A percentile compares a stretch with the other conserved stretches of the same genome.
Evolutionary conservation across 2,888 invertebrate genomes (phyloP).

Genomic region (Synergus gifuensis): DNA sequence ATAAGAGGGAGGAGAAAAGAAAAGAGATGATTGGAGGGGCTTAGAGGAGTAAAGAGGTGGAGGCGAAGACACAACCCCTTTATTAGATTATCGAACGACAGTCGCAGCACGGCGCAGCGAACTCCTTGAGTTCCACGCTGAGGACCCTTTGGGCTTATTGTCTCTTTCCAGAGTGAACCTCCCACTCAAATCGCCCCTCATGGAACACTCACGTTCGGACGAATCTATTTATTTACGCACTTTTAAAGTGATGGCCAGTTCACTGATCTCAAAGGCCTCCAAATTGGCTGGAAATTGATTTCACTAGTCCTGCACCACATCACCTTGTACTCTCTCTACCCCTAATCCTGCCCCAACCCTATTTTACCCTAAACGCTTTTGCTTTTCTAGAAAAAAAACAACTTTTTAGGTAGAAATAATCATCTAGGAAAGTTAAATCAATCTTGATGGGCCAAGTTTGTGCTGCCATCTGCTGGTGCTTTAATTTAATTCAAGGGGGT

Average conservation of each 20-base stretch:
- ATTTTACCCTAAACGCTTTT: slow-evolving; percentile 10
- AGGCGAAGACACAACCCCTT: slow-evolving; percentile 70
- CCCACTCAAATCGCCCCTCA: slow-evolving; percentile 52
- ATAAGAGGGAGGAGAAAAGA: slow-evolving; percentile 42
- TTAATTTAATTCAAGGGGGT: background rate
- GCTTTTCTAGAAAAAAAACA: slow-evolving; percentile 12
- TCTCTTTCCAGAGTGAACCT: slow-evolving; percentile 60
- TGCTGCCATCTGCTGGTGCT: slow-evolving; percentile 4
- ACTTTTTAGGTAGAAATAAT: background rate
- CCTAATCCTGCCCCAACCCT: background rate
- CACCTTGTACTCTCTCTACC: background rate
- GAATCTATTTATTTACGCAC: slow-evolving; percentile 75
- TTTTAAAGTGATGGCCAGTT: slow-evolving; percentile 64
- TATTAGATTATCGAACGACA: slow-evolving; percentile 76
- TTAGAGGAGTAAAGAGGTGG: slow-evolving; percentile 50
- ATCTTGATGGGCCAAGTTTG: background rate
- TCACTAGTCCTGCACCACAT: slow-evolving; percentile 62
- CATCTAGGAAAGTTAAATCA: slow-evolving; percentile 10
- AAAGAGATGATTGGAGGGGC: slow-evolving; percentile 33
- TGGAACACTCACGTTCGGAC: slow-evolving; percentile 58
- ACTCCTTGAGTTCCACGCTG: slow-evolving; percentile 65
- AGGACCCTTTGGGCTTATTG: slow-evolving; percentile 71
- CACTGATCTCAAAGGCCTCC: slow-evolving; percentile 61
- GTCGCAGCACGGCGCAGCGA: slow-evolving; percentile 51
- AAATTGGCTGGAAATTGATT: slow-evolving; percentile 74